Conservation (phyloP, 2,113 vertebrate genomes). For the Meriones unguiculatus region DNA sequence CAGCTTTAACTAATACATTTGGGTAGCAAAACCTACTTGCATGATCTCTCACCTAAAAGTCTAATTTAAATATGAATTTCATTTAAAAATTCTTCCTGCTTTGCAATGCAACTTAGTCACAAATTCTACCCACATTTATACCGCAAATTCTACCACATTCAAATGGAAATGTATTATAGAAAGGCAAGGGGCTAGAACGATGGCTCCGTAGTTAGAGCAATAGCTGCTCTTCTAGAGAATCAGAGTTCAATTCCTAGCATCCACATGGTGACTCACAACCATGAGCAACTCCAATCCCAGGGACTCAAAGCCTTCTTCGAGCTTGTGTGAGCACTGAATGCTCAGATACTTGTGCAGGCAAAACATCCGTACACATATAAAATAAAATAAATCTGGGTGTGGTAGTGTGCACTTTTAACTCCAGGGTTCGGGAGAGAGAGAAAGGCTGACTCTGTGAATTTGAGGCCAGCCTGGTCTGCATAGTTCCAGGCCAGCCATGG, state of each 20-base stretch:
- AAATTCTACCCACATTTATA: neutral
- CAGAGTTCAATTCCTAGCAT: neutral
- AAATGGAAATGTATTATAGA: neutral
- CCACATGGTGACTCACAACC: neutral
- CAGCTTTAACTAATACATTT: neutral
- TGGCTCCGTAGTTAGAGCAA: neutral
- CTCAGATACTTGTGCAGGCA: neutral
- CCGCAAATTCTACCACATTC: no score
- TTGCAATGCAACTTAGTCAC: neutral
- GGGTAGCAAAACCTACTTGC: neutral
- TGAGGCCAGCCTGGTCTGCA: neutral
- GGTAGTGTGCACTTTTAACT: neutral
- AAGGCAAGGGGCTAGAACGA: neutral
- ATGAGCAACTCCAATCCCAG: neutral
- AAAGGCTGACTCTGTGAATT: neutral
- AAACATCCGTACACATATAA: neutral
- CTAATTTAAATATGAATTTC: neutral
- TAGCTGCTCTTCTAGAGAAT: neutral
- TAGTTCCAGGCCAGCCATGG: neutral
- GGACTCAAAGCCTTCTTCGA: neutral
- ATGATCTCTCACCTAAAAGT: neutral
- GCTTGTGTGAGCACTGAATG: neutral
- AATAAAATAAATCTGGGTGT: neutral
- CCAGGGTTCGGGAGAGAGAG: neutral
- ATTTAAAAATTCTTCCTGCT: conserved; percentile 12